These are phyloP conservation scores for Aulostomus chinensis DNA, from an alignment of 2,797 vertebrate genomes.

Conservation along the genomic window DNA sequence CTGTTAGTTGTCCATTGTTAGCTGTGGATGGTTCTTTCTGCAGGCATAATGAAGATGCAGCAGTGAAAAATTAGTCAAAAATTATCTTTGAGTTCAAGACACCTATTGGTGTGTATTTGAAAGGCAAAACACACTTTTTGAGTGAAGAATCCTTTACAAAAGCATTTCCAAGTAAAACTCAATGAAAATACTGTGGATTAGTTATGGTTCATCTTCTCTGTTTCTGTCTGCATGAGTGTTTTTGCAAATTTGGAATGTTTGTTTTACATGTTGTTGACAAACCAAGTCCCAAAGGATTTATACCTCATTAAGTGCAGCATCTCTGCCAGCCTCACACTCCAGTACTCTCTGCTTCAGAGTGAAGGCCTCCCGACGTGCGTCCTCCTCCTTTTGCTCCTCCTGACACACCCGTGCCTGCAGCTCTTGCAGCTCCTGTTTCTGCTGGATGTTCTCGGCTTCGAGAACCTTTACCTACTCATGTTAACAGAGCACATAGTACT, in stretches of 20 bases:
- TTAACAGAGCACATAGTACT: conserved; percentile 8
- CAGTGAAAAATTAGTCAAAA: too few species aligned
- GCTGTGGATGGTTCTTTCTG: too few species aligned
- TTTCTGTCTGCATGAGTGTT: neutral
- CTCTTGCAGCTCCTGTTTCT: conserved; percentile 72
- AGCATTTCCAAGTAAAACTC: neutral
- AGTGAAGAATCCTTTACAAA: too few species aligned
- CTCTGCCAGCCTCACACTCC: conserved; percentile 74
- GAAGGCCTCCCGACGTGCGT: conserved; percentile 69
- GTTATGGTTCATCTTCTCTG: conserved; percentile 6
- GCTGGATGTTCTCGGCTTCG: conserved; percentile 72
- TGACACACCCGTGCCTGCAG: conserved; percentile 74
- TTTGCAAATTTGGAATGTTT: conserved; percentile 40
- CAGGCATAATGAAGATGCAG: too few species aligned
- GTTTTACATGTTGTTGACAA: conserved; percentile 34
- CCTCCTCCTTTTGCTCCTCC: conserved; percentile 77
- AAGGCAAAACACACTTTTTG: too few species aligned
- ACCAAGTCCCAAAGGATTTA: conserved; percentile 21
- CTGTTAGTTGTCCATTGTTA: too few species aligned
- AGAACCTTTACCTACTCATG: conserved; percentile 79
- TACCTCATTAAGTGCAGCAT: conserved; percentile 82
- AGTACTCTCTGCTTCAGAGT: conserved; percentile 73
- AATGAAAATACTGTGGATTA: too few species aligned
- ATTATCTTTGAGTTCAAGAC: too few species aligned
- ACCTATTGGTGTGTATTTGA: too few species aligned